These are phyloP conservation scores for Tetheella fluctuosa DNA, from an alignment of 2,888 invertebrate species.

Conservation along the genomic window DNA sequence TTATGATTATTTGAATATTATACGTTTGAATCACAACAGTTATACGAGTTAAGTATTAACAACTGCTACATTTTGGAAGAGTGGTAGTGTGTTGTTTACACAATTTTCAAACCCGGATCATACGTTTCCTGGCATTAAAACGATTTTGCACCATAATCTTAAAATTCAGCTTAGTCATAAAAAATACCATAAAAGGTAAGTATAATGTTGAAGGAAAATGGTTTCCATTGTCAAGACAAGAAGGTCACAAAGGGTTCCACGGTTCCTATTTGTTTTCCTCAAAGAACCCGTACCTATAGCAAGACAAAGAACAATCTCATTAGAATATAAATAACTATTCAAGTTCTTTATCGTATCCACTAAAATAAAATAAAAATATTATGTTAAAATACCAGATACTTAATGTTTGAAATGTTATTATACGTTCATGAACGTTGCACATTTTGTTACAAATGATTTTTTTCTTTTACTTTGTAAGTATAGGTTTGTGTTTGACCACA, in stretches of 20 bases:
- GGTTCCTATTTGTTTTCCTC: constrained; percentile 3
- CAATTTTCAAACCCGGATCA: not conserved
- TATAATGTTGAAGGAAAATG: constrained; percentile 1
- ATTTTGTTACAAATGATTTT: no score
- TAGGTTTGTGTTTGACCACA: no score
- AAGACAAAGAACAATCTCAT: not conserved
- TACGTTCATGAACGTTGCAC: no score
- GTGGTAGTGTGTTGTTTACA: not conserved
- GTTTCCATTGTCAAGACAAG: not conserved
- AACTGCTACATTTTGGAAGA: no score
- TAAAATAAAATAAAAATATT: not conserved
- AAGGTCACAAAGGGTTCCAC: not conserved
- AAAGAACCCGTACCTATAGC: not conserved
- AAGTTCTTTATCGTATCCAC: not conserved
- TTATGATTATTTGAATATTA: no score
- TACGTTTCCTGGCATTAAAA: not conserved
- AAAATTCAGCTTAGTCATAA: not conserved
- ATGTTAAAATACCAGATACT: not conserved
- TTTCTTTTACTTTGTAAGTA: no score
- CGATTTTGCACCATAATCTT: not conserved
- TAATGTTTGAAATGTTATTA: not conserved
- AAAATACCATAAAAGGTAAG: not conserved
- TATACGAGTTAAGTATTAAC: no score
- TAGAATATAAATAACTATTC: not conserved
- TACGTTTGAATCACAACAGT: no score